Evolutionary conservation across 2,113 vertebrate genomes (phyloP).

Genomic region (Murina feae): DNA sequence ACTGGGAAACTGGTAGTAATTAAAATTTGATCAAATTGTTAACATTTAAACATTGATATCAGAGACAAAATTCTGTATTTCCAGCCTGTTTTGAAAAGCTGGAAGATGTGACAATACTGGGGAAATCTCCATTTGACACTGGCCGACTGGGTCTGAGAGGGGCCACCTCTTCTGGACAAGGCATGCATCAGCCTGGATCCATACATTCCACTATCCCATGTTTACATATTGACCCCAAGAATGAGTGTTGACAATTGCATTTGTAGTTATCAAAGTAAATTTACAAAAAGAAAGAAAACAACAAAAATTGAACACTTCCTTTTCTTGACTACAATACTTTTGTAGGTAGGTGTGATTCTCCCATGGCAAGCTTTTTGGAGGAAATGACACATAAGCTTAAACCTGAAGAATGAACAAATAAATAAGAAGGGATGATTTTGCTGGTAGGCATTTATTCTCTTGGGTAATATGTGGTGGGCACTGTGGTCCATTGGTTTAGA

Average conservation of each 20-base stretch:
- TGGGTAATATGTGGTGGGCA: not conserved
- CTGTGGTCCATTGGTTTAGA: not conserved
- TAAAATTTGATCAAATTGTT: not conserved
- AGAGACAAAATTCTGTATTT: not conserved
- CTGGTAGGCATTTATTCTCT: not conserved
- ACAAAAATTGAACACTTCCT: not conserved
- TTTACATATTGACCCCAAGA: not conserved
- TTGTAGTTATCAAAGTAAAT: not conserved
- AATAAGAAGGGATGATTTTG: not conserved
- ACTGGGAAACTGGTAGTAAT: not conserved
- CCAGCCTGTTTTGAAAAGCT: not conserved
- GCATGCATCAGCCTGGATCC: accelerated
- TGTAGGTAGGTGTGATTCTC: not conserved
- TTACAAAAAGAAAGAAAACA: not conserved
- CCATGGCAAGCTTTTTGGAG: not conserved
- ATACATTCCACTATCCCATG: accelerated
- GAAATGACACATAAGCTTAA: not conserved
- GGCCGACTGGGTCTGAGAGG: accelerated
- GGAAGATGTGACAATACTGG: not conserved
- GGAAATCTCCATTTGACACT: not conserved
- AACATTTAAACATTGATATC: not conserved
- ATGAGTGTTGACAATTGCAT: not conserved
- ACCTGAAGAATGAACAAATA: not conserved
- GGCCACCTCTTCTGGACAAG: not conserved
- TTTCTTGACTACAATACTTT: not conserved